A percentile compares a stretch with the other conserved stretches of the same genome.
Evolutionary conservation across 2,888 invertebrate species (phyloP).

Genomic region (Drosophila lutescens): DNA sequence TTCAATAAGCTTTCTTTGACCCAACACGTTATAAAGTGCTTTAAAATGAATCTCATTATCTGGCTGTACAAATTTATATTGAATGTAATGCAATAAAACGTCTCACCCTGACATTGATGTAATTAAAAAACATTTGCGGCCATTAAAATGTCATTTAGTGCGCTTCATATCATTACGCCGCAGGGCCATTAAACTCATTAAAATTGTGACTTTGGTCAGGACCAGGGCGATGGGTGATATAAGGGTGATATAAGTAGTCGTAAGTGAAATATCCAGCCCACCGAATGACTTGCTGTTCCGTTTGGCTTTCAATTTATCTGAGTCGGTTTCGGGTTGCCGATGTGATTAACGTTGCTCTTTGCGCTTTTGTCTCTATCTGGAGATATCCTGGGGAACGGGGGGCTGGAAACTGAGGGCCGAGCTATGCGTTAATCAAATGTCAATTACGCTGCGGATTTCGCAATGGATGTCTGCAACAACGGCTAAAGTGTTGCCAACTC

Average conservation of each 20-base stretch:
- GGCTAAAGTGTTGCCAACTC: slow-evolving; percentile 3
- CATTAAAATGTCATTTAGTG: slow-evolving; percentile 68
- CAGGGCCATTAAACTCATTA: slow-evolving; percentile 67
- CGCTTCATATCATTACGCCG: slow-evolving; percentile 57
- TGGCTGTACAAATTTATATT: slow-evolving; percentile 29
- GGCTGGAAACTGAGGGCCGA: slow-evolving; percentile 15
- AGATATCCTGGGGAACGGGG: neutral
- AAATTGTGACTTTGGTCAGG: slow-evolving; percentile 55
- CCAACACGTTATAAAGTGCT: neutral
- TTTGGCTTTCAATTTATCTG: slow-evolving; percentile 59
- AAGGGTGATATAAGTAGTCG: slow-evolving; percentile 26
- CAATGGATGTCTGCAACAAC: slow-evolving; percentile 38
- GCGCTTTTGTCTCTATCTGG: slow-evolving; percentile 29
- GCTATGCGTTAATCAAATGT: slow-evolving; percentile 67
- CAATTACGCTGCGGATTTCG: slow-evolving; percentile 60
- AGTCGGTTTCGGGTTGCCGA: slow-evolving; percentile 38
- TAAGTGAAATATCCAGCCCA: slow-evolving; percentile 19
- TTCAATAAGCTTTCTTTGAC: neutral
- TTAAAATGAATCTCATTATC: slow-evolving; percentile 30
- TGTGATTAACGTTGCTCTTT: slow-evolving; percentile 58
- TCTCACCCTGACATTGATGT: slow-evolving; percentile 60
- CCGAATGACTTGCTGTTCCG: slow-evolving; percentile 27
- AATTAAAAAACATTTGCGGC: slow-evolving; percentile 72
- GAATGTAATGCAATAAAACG: slow-evolving; percentile 46
- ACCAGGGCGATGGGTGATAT: slow-evolving; percentile 2